A percentile compares a stretch with the other conserved stretches of the same genome.
phyloP scores from a whole-genome alignment of 2,797 vertebrate species.

The Hypotaenidia philippensis region DNA sequence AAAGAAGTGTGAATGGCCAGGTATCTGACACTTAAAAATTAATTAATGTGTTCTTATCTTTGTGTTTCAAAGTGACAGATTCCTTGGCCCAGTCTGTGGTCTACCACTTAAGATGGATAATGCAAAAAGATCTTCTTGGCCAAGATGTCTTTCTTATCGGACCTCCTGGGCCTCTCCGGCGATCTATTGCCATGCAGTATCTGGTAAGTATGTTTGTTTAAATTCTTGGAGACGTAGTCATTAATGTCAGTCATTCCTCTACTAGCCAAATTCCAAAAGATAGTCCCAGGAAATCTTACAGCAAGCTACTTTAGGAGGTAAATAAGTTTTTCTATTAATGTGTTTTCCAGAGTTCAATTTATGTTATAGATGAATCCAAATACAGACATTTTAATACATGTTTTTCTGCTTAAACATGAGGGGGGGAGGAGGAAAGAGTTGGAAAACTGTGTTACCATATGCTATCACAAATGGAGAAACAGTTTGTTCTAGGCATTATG shows the following conservation, averaged over 20 bases:
- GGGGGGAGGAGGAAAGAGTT: background rate
- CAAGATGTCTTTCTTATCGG: constrained; percentile 98
- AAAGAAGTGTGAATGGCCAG: background rate
- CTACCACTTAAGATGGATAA: constrained; percentile 96
- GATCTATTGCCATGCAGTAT: constrained; percentile 97
- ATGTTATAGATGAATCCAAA: constrained; percentile 2
- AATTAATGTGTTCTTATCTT: background rate
- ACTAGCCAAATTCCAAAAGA: background rate
- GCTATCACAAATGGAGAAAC: constrained; percentile 67
- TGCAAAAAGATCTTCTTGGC: constrained; percentile 97
- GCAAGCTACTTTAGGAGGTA: background rate
- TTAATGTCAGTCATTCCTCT: background rate
- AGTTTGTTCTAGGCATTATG: constrained; percentile 64
- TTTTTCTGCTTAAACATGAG: constrained; percentile 13
- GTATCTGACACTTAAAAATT: background rate
- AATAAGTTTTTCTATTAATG: background rate
- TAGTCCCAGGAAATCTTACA: background rate
- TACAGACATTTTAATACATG: background rate
- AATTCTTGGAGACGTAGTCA: background rate
- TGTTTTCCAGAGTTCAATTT: constrained; percentile 10
- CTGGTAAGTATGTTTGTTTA: constrained; percentile 84
- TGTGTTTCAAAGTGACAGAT: constrained; percentile 83
- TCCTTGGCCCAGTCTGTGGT: constrained; percentile 87
- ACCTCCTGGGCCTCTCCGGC: constrained; percentile 93
- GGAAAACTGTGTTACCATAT: constrained; percentile 63